Base-by-base conservation (phyloP, 2,888 invertebrate species). In the Leucoma salicis region DNA sequence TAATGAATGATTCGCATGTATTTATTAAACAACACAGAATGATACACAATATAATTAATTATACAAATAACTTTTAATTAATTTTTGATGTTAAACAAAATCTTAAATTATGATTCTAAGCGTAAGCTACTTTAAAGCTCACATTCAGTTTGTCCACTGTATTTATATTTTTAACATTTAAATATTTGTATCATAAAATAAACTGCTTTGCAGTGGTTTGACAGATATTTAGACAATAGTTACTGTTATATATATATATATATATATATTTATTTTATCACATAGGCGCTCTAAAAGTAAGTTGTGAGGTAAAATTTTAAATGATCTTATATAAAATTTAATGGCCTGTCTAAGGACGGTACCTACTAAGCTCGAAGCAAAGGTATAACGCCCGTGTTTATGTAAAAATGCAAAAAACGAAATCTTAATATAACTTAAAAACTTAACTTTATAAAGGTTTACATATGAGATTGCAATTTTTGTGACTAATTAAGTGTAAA, bases 331-430 rank as follows among this genome's bases (percentile, higher is more conserved):
- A 36, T 25, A 27, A 29, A 41, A 45, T 47, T 29, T 51, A 31
- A 44, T 47, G 47, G 49, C 45, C 46, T 39, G 25, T 14, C 47
- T 28, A 42, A 70, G 82, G 84, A 83, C 82, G 84, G 83, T 70
- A n/a, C n/a, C n/a, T n/a, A n/a, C 53, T 33, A 66, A 67, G 73
- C 74, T 21, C 57, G 21, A 78, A 80, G 76, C 74, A 63, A n/a
- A n/a, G n/a, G n/a, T 39, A 42, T 18, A 50, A 53, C 50, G 49
- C 43, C 42, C 46, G 41, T 36, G 49, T 42, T 29, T 42, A 44
- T 45, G 38, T 41, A 57, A 78, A 80, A 79, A 31, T n/a, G 66
- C 61, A 56, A 55, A 56, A 66, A 50, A 53, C 58, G 61, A 64
- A 52, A 46, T 65, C 50, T 60, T 54, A 66, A 70, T 58, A 45